These are phyloP conservation scores for Pteria penguin DNA, from an alignment of 2,888 invertebrate genomes.

Conservation along the genomic window DNA sequence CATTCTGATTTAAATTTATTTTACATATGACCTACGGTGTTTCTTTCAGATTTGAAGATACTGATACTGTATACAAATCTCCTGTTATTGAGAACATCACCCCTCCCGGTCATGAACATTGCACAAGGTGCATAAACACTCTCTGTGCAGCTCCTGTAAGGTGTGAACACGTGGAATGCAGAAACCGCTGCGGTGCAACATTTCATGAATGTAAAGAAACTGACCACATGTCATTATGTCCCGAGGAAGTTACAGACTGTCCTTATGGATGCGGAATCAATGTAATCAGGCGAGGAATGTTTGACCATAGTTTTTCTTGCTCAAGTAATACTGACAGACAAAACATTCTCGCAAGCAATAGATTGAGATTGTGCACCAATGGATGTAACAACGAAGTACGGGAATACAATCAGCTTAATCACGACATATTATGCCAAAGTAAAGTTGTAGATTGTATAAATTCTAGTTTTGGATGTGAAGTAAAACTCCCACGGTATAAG, in stretches of 20 bases:
- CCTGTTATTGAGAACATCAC: not conserved
- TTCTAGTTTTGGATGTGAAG: not conserved
- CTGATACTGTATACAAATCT: no score
- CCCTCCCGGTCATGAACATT: not conserved
- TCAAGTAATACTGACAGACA: not conserved
- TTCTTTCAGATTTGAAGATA: no score
- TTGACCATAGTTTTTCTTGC: not conserved
- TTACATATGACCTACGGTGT: no score
- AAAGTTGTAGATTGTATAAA: not conserved
- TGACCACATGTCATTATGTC: not conserved
- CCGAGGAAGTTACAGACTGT: not conserved
- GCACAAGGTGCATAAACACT: not conserved
- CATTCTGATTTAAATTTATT: no score
- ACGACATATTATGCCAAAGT: not conserved
- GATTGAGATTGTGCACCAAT: not conserved
- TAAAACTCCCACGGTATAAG: not conserved
- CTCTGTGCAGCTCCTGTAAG: not conserved
- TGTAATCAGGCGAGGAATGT: not conserved
- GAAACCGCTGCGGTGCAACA: not conserved
- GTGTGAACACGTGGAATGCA: not conserved
- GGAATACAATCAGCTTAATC: not conserved
- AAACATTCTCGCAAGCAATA: not conserved
- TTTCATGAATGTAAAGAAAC: not conserved
- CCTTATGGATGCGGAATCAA: not conserved
- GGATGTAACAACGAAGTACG: not conserved